Base-by-base conservation (phyloP, 2,113 vertebrate species). In the Progne subis region DNA sequence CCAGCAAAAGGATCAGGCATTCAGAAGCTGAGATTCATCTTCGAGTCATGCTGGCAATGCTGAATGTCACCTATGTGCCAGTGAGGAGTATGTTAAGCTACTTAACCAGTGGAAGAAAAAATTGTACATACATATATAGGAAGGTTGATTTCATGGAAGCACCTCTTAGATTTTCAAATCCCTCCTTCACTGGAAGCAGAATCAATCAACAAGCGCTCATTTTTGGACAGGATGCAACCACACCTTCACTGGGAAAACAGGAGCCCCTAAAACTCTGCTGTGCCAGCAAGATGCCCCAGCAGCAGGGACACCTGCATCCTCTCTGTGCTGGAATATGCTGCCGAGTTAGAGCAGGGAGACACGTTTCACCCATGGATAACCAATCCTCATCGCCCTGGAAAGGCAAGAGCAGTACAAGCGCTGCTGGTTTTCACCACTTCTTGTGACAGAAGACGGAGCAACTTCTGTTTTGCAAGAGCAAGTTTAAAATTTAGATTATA, bases 401-500 rank as follows among this genome's bases (percentile, higher is more conserved):
- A 70, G 78, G 85, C 8, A 3, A 68, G 65, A 1, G 0, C 0
- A 0, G n/a, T 3, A 18, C 77, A 52, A 75, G 60, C 5, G 0
- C 61, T 8, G 4, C 55, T 0, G 1, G 16, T 18, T 88, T 72
- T 18, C 63, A 46, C 32, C 20, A 7, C 63, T 72, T 61, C 90
- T 89, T 26, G 31, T 41, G 63, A 76, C 74, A 76, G 75, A 77
- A 92, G 92, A 94, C 1, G 9, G 59, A 90, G 70, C 65, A 87
- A 82, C 74, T 94, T 94, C 72, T 89, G 93, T 34, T 95, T 61
- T 18, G 9, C 41, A 91, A 94, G 70, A 55, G 82, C 86, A 65
- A 86, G 90, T 67, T 95, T 92, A 93, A 85, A 90, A 94, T 96
- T 95, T 82, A 67, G 92, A 90, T 80, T 83, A 77, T 74, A 93